Base-by-base conservation (phyloP, 37 sponge, comb jelly and placozoan genomes). In the Haliclona indistincta region DNA sequence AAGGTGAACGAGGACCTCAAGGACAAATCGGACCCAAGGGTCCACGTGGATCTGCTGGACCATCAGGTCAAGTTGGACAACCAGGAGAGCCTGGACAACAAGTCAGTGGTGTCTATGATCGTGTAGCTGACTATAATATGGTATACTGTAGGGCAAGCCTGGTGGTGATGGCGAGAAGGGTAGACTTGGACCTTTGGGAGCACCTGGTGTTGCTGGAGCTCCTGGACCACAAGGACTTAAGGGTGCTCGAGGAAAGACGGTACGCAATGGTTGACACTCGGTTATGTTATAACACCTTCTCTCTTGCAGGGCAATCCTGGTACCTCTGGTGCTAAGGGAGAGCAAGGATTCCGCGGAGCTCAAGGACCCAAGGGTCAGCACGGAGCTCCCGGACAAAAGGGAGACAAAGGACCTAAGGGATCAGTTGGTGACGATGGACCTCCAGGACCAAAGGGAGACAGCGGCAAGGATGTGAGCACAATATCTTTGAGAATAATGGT, bases 121-220 rank as follows among this genome's bases (percentile, higher is more conserved):
- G 15, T 70, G 28, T 44, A 49, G 19, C 39, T 44, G 23, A 41
- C 42, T 40, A 53, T 52, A 17, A 71, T 28, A 26, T 3, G 23
- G 61, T 33, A 61, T 36, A 19, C 36, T 44, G 26, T 55, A 84
- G 85, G 85, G 85, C 36, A 84, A 84, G 66, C 20, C 64, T 38
- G 85, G 85, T 30, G 55, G 71, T 78, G 72, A 71, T 77, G 85
- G 85, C 45, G 64, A 63, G 51, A 79, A 86, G 68, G 86, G 86
- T n/a, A 26, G 75, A 26, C 63, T 45, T 51, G 86, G 86, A 38
- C 0, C 86, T 17, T 13, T 38, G 33, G 86, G 86, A 20, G 81
- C 78, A 39, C 68, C 64, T 17, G 86, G 86, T 58, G 25, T 38
- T 2, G 37, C 63, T 43, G 86, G 86, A 54, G 63, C 40, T 26